Evolutionary conservation across 2,888 invertebrate genomes (phyloP).

Genomic region (Lithosia quadra): DNA sequence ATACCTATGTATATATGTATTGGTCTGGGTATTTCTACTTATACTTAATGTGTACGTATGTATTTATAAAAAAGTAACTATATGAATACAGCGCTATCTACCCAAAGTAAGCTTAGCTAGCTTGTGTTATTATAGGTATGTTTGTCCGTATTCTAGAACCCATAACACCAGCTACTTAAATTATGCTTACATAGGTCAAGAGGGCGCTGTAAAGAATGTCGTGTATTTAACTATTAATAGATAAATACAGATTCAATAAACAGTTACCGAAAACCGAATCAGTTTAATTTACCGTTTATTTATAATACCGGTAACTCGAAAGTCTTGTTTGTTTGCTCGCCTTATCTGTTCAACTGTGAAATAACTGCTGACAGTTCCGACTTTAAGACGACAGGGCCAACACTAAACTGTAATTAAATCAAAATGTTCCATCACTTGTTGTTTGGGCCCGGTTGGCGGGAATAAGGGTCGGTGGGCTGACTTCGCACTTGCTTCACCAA

Average conservation of each 20-base stretch:
- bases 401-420: constrained; percentile 17
- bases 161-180: no score
- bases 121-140: no score
- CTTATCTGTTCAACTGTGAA: constrained; percentile 12
- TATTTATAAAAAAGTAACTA: no score
- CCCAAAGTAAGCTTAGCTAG: no score
- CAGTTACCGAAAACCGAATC: not conserved
- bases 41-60: no score
- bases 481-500: not conserved
- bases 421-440: constrained; percentile 16
- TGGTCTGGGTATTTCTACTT: no score
- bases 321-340: constrained; percentile 8
- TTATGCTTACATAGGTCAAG: no score
- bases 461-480: not conserved
- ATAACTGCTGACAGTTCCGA: constrained; percentile 11
- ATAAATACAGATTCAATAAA: not conserved
- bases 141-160: no score
- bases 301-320: not conserved
- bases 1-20: no score
- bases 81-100: no score
- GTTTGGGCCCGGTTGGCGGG: not conserved
- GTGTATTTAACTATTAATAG: no score
- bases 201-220: no score
- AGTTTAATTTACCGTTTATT: constrained; percentile 8
- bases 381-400: constrained; percentile 14